Evolutionary conservation across 2,888 invertebrate species (phyloP).

Genomic region (Plagodis pulveraria): DNA sequence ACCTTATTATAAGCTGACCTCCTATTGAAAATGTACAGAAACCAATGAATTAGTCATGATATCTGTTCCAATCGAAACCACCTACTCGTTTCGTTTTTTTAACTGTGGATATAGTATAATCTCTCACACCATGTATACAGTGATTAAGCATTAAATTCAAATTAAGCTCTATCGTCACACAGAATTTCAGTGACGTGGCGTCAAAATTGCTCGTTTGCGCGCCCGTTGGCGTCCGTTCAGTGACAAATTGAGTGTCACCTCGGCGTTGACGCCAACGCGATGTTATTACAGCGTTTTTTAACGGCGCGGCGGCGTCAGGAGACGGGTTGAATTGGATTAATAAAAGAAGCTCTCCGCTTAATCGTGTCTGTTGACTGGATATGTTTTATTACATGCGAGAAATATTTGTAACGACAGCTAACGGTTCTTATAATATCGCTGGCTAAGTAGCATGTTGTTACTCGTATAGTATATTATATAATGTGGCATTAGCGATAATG

Average conservation of each 20-base stretch:
- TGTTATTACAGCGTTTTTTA: constrained; percentile 61
- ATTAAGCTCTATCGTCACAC: constrained; percentile 10
- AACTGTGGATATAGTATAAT: not conserved
- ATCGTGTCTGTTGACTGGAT: constrained; percentile 1
- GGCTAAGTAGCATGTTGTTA: too few species aligned
- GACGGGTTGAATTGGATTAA: constrained; percentile 47
- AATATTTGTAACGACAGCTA: too few species aligned
- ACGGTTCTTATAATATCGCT: too few species aligned
- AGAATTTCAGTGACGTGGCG: constrained; percentile 17
- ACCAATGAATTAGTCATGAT: too few species aligned
- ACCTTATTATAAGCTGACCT: too few species aligned
- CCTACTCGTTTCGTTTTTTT: too few species aligned
- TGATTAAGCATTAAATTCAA: constrained; percentile 1
- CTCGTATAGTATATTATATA: too few species aligned
- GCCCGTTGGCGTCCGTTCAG: constrained; percentile 29
- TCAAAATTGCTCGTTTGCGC: constrained; percentile 27
- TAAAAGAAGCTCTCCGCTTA: constrained; percentile 37
- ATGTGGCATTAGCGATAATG: too few species aligned
- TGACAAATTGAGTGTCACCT: constrained; percentile 71
- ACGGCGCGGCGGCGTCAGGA: constrained; percentile 40
- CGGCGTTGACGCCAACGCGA: constrained; percentile 45
- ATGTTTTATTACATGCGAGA: too few species aligned
- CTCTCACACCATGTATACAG: not conserved
- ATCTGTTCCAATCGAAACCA: too few species aligned
- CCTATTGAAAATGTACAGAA: too few species aligned